Base-by-base conservation (phyloP, 2,888 invertebrate genomes). In the Andrena bucephala region DNA sequence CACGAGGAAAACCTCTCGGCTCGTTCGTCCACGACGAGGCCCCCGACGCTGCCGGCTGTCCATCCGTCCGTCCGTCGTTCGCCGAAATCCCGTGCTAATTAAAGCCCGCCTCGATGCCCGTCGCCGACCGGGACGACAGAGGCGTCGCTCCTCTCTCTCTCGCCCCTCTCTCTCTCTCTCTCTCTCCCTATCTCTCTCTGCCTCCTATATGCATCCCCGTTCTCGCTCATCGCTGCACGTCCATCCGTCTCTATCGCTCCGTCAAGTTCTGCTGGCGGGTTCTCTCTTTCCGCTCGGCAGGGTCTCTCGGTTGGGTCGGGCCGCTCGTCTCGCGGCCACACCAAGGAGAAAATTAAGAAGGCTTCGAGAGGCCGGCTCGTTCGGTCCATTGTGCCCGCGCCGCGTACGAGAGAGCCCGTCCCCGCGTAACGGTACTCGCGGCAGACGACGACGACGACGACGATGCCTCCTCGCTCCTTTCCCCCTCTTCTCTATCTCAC, bases 11-110 rank as follows among this genome's bases (percentile, higher is more conserved):
- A 85, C 77, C 85, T 85, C 85, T 78, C 42, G 67, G 76, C 67
- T 82, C 82, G 82, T 27, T 75, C 81, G 81, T 84, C 77, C 83
- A 69, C 82, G 82, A 65, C 73, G 80, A 81, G 85, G 81, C 83
- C 63, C 42, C 83, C 72, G 72, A 71, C 76, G 77, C 73, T 71
- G 84, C 52, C 72, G 83, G 65, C 81, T 85, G 85, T 77, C 69
- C 90, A 87, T 87, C 50, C 74, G 83, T 66, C 75, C 85, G 86
- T 68, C 65, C 90, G 88, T 89, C 90, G 88, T 89, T 89, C 89
- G 86, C 87, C 90, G 88, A 91, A 90, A 92, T 92, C 91, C 90
- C 90, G 89, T 89, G 89, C 92, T 92, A 92, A 92, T 92, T 92
- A 92, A 91, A 92, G 90, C 90, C 89, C 87, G 89, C 87, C 88